Percentiles rank a stretch among this genome's conserved stretches.
phyloP scores from a whole-genome alignment of 2,113 vertebrate genomes.

The Emydura subglobosa region DNA sequence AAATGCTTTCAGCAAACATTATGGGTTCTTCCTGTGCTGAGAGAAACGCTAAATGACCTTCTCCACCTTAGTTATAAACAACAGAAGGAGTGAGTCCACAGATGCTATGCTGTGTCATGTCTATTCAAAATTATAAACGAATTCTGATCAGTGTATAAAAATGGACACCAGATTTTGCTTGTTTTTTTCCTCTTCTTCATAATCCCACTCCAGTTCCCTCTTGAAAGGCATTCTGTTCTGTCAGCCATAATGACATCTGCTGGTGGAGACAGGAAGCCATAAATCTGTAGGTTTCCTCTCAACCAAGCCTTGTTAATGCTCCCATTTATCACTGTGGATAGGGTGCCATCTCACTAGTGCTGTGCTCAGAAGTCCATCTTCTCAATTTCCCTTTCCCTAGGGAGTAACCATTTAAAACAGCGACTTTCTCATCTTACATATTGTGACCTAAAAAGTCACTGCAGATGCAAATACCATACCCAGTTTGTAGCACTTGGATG shows the following conservation, averaged over 20 bases:
- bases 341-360: constrained; percentile 79
- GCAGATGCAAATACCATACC: constrained; percentile 42
- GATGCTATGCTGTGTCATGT: background rate
- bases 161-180: constrained; percentile 64
- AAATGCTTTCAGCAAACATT: constrained; percentile 64
- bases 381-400: constrained; percentile 68
- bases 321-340: constrained; percentile 81
- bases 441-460: constrained; percentile 50
- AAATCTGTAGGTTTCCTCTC: constrained; percentile 85
- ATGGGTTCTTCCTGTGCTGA: constrained; percentile 61
- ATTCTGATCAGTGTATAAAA: constrained; percentile 47
- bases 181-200: constrained; percentile 51
- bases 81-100: constrained; percentile 46
- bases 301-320: constrained; percentile 85
- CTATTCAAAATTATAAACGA: constrained; percentile 38
- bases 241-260: constrained; percentile 88
- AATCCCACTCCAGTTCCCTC: constrained; percentile 78
- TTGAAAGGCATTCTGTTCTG: constrained; percentile 86
- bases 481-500: constrained; percentile 38
- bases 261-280: constrained; percentile 87
- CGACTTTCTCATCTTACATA: constrained; percentile 60
- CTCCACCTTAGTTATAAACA: constrained; percentile 68
- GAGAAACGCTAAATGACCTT: constrained; percentile 62
- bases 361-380: constrained; percentile 74
- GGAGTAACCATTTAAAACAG: constrained; percentile 72